Evolutionary conservation across 1,140 invertebrate genomes (phyloP).

Genomic region (Maconellicoccus hirsutus): DNA sequence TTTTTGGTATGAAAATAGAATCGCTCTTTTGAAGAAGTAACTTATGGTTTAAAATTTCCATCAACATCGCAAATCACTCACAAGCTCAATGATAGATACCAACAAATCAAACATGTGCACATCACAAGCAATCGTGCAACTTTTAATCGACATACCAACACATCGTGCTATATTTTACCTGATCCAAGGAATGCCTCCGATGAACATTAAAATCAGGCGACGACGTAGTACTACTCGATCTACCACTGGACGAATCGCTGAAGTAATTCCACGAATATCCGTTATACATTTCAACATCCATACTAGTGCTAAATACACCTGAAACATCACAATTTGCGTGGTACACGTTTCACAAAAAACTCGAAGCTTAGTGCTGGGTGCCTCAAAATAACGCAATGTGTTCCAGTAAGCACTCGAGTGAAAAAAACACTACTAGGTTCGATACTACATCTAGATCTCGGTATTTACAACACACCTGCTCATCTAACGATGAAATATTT

Average conservation of each 20-base stretch:
- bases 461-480: not conserved
- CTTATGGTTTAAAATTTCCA: too few species aligned
- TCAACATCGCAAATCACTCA: too few species aligned
- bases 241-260: not conserved
- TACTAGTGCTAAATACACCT: not conserved
- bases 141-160: too few species aligned
- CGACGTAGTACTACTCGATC: not conserved
- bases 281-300: not conserved
- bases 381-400: not conserved
- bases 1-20: too few species aligned
- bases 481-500: not conserved
- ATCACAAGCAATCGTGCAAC: too few species aligned
- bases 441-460: too few species aligned
- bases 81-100: too few species aligned
- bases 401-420: not conserved
- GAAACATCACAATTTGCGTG: not conserved
- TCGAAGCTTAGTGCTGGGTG: too few species aligned
- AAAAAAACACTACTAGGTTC: too few species aligned
- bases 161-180: not conserved
- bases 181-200: constrained; percentile 2
- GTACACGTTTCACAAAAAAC: not conserved
- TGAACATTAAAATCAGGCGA: not conserved
- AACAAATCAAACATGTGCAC: too few species aligned
- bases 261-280: not conserved
- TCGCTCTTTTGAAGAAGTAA: too few species aligned